Evolutionary conservation across 2,888 invertebrate genomes (phyloP).

Genomic region (Sphinx pinastri): DNA sequence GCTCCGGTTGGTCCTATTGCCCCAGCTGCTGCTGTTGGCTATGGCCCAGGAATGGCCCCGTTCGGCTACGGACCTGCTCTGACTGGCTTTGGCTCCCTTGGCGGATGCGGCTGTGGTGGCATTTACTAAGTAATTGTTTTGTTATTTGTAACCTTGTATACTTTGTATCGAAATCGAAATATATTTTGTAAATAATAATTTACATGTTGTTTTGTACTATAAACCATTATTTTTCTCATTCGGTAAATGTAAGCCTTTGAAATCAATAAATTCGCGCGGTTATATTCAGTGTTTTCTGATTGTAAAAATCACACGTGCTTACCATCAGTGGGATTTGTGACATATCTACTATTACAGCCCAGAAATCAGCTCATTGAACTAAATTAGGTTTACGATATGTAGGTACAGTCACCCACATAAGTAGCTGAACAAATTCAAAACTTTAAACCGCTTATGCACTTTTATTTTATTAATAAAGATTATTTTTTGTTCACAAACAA

Average conservation of each 20-base stretch:
- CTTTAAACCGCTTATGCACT: no score
- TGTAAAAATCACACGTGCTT: no score
- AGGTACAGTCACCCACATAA: no score
- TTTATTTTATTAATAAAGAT: no score
- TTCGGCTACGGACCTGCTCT: constrained; percentile 11
- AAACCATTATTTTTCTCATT: no score
- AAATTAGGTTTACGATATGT: no score
- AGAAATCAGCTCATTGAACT: no score
- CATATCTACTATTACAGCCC: no score
- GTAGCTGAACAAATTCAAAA: no score
- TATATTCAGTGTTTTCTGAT: no score
- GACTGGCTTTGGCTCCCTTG: not conserved
- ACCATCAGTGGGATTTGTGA: no score
- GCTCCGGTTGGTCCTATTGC: constrained; percentile 34
- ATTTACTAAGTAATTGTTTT: constrained; percentile 16
- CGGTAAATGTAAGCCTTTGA: not conserved
- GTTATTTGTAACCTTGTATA: constrained; percentile 1
- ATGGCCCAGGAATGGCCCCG: constrained; percentile 5
- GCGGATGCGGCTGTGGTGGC: constrained; percentile 12
- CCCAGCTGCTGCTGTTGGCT: constrained; percentile 23
- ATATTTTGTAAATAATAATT: constrained; percentile 2
- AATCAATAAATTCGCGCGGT: not conserved
- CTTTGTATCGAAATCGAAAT: not conserved
- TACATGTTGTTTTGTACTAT: not conserved
- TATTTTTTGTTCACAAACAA: no score